phyloP scores from a whole-genome alignment of 30 jellyfish, hydroid and myxozoan species.

The Nemopilema nomurai region DNA sequence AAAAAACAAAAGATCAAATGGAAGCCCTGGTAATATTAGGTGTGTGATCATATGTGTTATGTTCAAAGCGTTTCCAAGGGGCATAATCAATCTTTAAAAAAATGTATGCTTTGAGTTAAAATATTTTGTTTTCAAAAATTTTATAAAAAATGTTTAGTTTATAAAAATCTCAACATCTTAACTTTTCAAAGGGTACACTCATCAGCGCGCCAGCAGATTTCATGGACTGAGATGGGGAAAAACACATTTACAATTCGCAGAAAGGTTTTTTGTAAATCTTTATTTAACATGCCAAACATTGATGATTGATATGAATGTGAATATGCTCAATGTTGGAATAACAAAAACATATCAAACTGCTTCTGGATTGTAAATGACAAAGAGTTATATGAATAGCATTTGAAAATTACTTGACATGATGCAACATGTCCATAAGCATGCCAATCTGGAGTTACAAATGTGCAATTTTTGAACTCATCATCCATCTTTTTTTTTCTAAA shows the following conservation, averaged over 20 bases:
- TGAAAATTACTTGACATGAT: slow-evolving; percentile 37
- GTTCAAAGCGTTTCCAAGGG: neutral
- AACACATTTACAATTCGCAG: neutral
- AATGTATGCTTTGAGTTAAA: neutral
- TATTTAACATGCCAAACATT: neutral
- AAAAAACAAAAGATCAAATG: neutral
- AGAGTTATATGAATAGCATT: neutral
- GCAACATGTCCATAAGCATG: slow-evolving; percentile 57
- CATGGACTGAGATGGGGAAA: neutral
- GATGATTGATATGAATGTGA: neutral
- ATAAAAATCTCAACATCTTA: neutral
- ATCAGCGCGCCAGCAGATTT: neutral
- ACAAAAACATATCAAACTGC: neutral
- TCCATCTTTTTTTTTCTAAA: slow-evolving; percentile 8
- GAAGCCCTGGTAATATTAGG: neutral
- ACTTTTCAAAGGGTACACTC: neutral
- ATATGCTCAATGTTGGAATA: neutral
- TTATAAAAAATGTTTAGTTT: neutral
- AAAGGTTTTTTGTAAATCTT: neutral
- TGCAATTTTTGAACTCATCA: slow-evolving; percentile 13
- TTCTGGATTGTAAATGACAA: neutral
- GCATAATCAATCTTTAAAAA: neutral
- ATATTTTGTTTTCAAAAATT: neutral
- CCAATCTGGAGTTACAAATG: slow-evolving; percentile 42
- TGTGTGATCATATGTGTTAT: neutral